Evolutionary conservation across 2,888 invertebrate genomes (phyloP).

Genomic region (Boloria euphrosyne): DNA sequence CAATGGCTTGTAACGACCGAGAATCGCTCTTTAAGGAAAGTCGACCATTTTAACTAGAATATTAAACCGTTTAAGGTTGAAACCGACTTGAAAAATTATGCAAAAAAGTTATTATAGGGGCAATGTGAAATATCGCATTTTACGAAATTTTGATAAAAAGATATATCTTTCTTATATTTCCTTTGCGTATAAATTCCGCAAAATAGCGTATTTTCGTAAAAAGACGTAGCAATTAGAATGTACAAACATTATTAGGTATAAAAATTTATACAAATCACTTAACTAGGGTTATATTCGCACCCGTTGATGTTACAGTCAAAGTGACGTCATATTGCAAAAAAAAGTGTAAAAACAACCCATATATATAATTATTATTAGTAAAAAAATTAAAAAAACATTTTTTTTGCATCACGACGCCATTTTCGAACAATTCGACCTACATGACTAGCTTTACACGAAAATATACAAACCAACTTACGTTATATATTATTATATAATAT

Average conservation of each 20-base stretch:
- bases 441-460: constrained; percentile 53
- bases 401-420: constrained; percentile 9
- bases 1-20: constrained; percentile 1
- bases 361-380: background rate
- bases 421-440: constrained; percentile 33
- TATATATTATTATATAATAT: constrained; percentile 5
- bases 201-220: background rate
- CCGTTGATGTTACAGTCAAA: background rate
- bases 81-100: constrained; percentile 12
- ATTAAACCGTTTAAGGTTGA: constrained; percentile 2
- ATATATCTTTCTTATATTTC: background rate
- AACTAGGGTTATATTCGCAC: constrained; percentile 9
- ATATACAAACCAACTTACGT: constrained; percentile 34
- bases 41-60: background rate
- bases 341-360: background rate
- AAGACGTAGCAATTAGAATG: constrained; percentile 22
- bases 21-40: background rate
- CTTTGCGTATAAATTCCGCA: background rate
- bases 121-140: constrained; percentile 1
- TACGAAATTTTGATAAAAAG: constrained; percentile 2
- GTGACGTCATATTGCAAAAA: constrained; percentile 10
- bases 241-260: constrained; percentile 30
- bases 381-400: background rate
- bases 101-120: background rate
- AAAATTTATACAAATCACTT: constrained; percentile 34